phyloP scores from a whole-genome alignment of 2,797 vertebrate species.

The Ctenopoma multispine region DNA sequence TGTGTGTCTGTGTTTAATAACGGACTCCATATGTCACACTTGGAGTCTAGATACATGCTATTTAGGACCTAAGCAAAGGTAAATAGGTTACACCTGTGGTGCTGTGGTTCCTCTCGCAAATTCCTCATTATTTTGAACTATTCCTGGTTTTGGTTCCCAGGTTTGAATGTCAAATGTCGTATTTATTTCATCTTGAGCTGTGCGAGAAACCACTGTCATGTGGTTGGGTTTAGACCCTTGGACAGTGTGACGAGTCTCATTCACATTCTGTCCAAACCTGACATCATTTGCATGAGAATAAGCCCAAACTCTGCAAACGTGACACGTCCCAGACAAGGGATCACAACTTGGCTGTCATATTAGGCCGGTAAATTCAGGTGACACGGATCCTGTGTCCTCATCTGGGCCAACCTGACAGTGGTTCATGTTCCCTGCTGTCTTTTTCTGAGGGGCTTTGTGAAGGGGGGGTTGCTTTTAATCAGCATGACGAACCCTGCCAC shows the following conservation, averaged over 20 bases:
- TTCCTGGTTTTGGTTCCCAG: conserved; percentile 78
- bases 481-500: conserved; percentile 83
- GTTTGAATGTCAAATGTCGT: conserved; percentile 84
- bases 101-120: conserved; percentile 72
- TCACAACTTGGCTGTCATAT: conserved; percentile 86
- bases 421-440: conserved; percentile 85
- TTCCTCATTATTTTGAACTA: conserved; percentile 85
- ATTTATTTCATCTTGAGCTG: conserved; percentile 76
- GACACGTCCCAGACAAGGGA: conserved; percentile 83
- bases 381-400: conserved; percentile 85
- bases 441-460: conserved; percentile 83
- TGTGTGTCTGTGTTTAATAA: conserved; percentile 63
- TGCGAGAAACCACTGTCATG: conserved; percentile 71
- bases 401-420: conserved; percentile 86
- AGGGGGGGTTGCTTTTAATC: conserved; percentile 83
- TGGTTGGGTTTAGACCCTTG: conserved; percentile 70
- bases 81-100: conserved; percentile 77
- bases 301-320: conserved; percentile 82
- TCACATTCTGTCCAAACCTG: conserved; percentile 85
- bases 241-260: conserved; percentile 85
- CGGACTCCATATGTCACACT: conserved; percentile 46
- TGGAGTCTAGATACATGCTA: conserved; percentile 69
- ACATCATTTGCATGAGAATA: conserved; percentile 87
- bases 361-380: conserved; percentile 87
- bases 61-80: conserved; percentile 75